Evolutionary conservation across 53 echinoderm and acorn worm genomes (phyloP).

Genomic region (Henricia sp.): DNA sequence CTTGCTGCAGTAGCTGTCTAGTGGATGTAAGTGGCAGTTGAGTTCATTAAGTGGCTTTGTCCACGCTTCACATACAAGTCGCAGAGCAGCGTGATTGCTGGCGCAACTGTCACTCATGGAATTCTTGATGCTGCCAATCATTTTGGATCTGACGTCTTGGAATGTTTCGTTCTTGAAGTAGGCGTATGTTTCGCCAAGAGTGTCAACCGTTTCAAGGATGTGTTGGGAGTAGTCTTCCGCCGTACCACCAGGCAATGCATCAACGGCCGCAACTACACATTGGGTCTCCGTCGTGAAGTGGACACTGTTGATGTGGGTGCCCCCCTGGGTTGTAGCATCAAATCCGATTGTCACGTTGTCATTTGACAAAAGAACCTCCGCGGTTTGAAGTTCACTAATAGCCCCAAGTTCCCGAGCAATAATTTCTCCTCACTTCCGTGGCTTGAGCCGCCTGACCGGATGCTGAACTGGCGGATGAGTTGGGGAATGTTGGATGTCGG

Average conservation of each 20-base stretch:
- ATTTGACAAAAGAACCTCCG: constrained; percentile 29
- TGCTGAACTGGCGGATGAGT: constrained; percentile 23
- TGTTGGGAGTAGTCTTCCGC: constrained; percentile 50
- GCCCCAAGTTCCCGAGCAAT: constrained; percentile 35
- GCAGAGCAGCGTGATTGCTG: constrained; percentile 58
- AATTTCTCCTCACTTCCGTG: constrained; percentile 41
- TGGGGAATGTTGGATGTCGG: constrained; percentile 52
- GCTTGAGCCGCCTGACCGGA: not conserved
- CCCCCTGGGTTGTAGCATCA: constrained; percentile 62
- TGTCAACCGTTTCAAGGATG: constrained; percentile 36
- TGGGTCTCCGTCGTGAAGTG: constrained; percentile 30
- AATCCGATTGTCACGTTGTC: constrained; percentile 53
- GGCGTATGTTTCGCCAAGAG: constrained; percentile 33
- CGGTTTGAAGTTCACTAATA: constrained; percentile 39
- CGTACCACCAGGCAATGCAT: constrained; percentile 55
- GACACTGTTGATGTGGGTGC: constrained; percentile 45
- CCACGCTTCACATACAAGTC: constrained; percentile 36
- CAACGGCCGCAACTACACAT: constrained; percentile 41
- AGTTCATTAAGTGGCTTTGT: constrained; percentile 42
- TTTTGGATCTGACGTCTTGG: constrained; percentile 12
- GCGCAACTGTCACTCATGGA: constrained; percentile 45
- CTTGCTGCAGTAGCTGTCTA: constrained; percentile 48
- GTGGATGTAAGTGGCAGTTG: constrained; percentile 67
- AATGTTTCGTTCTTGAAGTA: constrained; percentile 43
- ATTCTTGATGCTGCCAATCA: constrained; percentile 25